Base-by-base conservation (phyloP, 1,140 invertebrate species). In the Cherax quadricarinatus region DNA sequence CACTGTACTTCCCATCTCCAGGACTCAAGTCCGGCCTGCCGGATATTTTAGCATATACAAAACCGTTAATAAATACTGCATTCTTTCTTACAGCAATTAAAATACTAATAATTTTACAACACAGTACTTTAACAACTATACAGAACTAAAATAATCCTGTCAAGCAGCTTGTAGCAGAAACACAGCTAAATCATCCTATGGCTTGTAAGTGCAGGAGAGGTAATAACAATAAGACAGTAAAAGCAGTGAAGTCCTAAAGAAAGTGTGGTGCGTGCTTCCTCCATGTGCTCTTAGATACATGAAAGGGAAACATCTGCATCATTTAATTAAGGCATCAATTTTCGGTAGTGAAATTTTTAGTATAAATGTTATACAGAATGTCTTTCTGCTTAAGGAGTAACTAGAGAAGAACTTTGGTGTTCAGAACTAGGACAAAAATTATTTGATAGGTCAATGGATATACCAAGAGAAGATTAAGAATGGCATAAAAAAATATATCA, bases 141-240 rank as follows among this genome's bases (percentile, higher is more conserved):
- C 57, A 10, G 57, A 16, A 41, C 30, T 41, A 41, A 41, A 41
- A 41, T 41, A 41, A 41, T 41, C 30, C 57, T 60, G 57, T 60
- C 30, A 60, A 10, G 57, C 9, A 16, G 9, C 57, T 60, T 60
- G 57, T 16, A 60, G 57, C 57, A 60, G 9, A 16, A 60, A 60
- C 57, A 60, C 57, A 60, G 16, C 30, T 41, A 41, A 41, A 41
- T 41, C 30, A 41, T 41, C 30, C 30, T 41, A n/a, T n/a, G n/a
- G n/a, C n/a, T n/a, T n/a, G n/a, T n/a, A n/a, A n/a, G n/a, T n/a
- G n/a, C n/a, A 80, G 79, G 53, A 53, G 6, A 91, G 84, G 14
- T 66, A 75, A 78, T 70, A 86, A 82, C 89, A 91, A 73, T 86
- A 86, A 9, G 89, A 86, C 30, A 91, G 66, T 41, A 87, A 41